phyloP scores from a whole-genome alignment of 2,113 vertebrate species.

The Hemiscyllium ocellatum region DNA sequence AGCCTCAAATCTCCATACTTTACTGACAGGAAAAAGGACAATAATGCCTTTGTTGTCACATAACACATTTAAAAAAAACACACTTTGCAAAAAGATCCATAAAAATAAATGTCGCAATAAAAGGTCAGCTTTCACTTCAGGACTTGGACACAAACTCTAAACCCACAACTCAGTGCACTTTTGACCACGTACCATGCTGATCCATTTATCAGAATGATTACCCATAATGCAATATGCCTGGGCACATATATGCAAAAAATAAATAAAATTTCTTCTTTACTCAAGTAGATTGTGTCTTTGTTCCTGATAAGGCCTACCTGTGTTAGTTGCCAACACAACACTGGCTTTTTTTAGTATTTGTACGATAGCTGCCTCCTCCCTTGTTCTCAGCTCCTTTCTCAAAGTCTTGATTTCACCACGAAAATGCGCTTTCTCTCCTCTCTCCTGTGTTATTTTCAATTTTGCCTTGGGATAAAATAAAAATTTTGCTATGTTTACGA shows the following conservation, averaged over 20 bases:
- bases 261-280: not conserved
- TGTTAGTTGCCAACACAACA: conserved; percentile 81
- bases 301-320: conserved; percentile 56
- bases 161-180: not conserved
- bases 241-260: not conserved
- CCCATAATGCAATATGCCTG: no score
- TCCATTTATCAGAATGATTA: not conserved
- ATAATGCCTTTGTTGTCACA: not conserved
- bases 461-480: conserved; percentile 52
- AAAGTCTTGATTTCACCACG: conserved; percentile 69
- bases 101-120: not conserved
- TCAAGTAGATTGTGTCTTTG: not conserved
- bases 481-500: not conserved
- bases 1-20: not conserved
- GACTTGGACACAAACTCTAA: not conserved
- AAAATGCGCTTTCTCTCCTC: conserved; percentile 62
- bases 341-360: conserved; percentile 65
- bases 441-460: conserved; percentile 65
- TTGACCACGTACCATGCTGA: not conserved
- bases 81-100: not conserved
- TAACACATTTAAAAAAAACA: not conserved
- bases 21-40: not conserved
- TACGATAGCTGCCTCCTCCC: conserved; percentile 72
- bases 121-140: not conserved
- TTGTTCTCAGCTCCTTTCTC: conserved; percentile 74